Evolutionary conservation across 1,140 invertebrate genomes (phyloP).

Genomic region (Zaprionus ornatus): DNA sequence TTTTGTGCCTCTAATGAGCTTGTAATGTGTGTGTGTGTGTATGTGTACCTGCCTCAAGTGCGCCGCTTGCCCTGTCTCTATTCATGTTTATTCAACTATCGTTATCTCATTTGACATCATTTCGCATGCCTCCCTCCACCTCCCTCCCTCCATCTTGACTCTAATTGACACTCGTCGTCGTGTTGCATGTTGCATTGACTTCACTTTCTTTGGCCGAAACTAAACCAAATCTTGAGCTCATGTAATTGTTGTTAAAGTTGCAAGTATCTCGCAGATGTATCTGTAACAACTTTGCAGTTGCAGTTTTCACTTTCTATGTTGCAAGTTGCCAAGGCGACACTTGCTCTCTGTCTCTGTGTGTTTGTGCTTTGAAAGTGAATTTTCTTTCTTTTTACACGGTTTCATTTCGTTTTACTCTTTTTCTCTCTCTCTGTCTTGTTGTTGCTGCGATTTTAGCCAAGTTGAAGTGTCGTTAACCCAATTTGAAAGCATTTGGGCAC

Average conservation of each 20-base stretch:
- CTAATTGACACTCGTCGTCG: constrained; percentile 46
- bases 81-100: constrained; percentile 21
- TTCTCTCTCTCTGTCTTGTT: not conserved
- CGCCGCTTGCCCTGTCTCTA: constrained; percentile 8
- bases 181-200: constrained; percentile 49
- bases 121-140: not conserved
- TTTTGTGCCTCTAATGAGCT: constrained; percentile 57
- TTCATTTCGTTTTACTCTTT: constrained; percentile 29
- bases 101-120: constrained; percentile 27
- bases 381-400: constrained; percentile 20
- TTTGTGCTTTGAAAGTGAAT: constrained; percentile 64
- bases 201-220: constrained; percentile 64
- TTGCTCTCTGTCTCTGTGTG: constrained; percentile 28
- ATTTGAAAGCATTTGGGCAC: constrained; percentile 79
- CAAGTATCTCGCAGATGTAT: constrained; percentile 10
- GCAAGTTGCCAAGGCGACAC: constrained; percentile 58
- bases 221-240: constrained; percentile 51
- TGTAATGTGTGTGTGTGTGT: constrained; percentile 43
- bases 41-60: constrained; percentile 22
- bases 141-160: not conserved
- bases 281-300: constrained; percentile 55
- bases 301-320: constrained; percentile 75
- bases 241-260: constrained; percentile 65
- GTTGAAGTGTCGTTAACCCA: constrained; percentile 80
- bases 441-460: constrained; percentile 25